These are phyloP conservation scores for Aleiodes leptofemur DNA, from an alignment of 2,888 invertebrate species.

Conservation along the genomic window DNA sequence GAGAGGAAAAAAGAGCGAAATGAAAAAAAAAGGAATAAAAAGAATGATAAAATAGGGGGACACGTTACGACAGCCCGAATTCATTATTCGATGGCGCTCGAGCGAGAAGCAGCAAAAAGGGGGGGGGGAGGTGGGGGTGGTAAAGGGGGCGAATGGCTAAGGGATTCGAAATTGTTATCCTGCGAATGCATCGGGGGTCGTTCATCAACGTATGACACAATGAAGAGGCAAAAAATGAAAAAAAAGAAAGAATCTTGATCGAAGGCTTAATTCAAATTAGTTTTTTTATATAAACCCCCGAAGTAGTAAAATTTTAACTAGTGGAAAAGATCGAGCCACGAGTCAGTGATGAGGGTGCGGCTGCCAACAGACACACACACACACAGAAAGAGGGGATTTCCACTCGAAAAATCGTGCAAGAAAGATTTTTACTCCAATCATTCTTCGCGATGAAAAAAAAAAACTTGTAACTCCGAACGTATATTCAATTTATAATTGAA, in stretches of 20 bases:
- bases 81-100: conserved; percentile 31
- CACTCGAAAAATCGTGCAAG: neutral
- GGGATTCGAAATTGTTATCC: conserved; percentile 30
- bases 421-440: neutral
- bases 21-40: conserved; percentile 3
- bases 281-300: neutral
- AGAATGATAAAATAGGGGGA: conserved; percentile 10
- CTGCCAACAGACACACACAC: too few relatives aligned
- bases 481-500: too few relatives aligned
- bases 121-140: conserved; percentile 21
- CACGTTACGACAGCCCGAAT: conserved; percentile 20
- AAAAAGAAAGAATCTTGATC: neutral
- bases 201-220: conserved; percentile 23
- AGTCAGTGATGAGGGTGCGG: too few relatives aligned
- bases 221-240: conserved; percentile 14
- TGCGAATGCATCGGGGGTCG: conserved; percentile 25
- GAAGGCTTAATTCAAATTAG: conserved; percentile 3
- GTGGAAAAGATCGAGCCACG: too few relatives aligned
- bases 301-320: neutral
- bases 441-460: too few relatives aligned
- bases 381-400: neutral
- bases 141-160: neutral
- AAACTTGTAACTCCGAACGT: too few relatives aligned
- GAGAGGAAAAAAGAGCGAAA: conserved; percentile 8
- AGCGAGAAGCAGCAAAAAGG: conserved; percentile 11